A percentile compares a stretch with the other conserved stretches of the same genome.
These are phyloP conservation scores for Syngnathus floridae DNA, from an alignment of 2,113 vertebrate species.

Conservation along the genomic window DNA sequence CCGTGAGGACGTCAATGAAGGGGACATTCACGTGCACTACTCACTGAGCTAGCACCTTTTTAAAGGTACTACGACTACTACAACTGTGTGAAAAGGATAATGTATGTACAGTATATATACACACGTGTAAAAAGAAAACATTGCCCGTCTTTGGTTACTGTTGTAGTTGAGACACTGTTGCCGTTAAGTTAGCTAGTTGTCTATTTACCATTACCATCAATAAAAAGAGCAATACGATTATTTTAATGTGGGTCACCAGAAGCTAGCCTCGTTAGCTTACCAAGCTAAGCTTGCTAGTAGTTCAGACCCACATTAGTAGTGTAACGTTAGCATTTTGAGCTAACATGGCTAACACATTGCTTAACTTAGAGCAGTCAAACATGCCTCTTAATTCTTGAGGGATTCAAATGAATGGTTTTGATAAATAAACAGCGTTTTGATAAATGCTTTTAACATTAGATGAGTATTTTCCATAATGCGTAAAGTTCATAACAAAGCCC, in stretches of 20 bases:
- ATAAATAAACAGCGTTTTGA: conserved; percentile 53
- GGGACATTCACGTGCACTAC: conserved; percentile 21
- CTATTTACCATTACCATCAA: neutral
- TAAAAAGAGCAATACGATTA: neutral
- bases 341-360: neutral
- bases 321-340: neutral
- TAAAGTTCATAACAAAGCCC: neutral
- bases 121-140: neutral
- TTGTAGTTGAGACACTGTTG: neutral
- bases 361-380: neutral
- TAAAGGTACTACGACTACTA: neutral
- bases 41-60: neutral
- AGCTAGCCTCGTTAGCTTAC: neutral
- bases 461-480: conserved; percentile 49
- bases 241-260: neutral
- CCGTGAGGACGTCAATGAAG: neutral
- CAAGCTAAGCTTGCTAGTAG: neutral
- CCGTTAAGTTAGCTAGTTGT: neutral
- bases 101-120: neutral
- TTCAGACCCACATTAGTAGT: neutral
- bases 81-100: neutral
- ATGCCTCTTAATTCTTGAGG: neutral
- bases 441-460: conserved; percentile 59
- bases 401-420: conserved; percentile 20
- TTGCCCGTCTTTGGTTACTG: neutral